These are phyloP conservation scores for Drosophila affinis DNA, from an alignment of 2,888 invertebrate genomes.

Conservation along the genomic window DNA sequence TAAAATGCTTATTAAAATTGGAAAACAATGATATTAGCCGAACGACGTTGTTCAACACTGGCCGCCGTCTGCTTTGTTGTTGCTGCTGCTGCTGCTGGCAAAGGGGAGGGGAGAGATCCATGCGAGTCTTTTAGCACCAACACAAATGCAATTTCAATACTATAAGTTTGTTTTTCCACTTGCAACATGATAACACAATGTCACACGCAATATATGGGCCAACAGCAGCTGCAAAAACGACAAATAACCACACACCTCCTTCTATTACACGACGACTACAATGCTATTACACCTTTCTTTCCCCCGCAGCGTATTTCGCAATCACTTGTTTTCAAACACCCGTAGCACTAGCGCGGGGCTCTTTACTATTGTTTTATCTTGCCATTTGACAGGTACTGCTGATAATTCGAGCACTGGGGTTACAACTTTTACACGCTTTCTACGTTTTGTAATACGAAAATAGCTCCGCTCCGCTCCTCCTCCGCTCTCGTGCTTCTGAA, in stretches of 20 bases:
- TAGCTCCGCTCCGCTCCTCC: constrained; percentile 41
- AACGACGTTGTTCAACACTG: constrained; percentile 66
- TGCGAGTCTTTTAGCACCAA: background rate
- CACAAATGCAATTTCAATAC: constrained; percentile 31
- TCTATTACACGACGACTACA: constrained; percentile 1
- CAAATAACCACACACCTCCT: constrained; percentile 13
- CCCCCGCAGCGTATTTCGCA: constrained; percentile 60
- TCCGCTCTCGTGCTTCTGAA: constrained; percentile 34
- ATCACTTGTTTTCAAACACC: constrained; percentile 53
- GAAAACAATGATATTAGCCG: constrained; percentile 41
- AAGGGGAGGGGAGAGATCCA: background rate
- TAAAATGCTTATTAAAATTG: constrained; percentile 54
- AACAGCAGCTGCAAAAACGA: constrained; percentile 10
- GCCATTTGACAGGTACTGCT: constrained; percentile 3
- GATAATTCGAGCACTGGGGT: constrained; percentile 18
- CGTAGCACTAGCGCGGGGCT: constrained; percentile 1
- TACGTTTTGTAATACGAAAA: constrained; percentile 65
- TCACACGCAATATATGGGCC: background rate
- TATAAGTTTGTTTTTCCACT: constrained; percentile 12
- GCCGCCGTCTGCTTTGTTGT: constrained; percentile 41
- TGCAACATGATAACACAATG: background rate
- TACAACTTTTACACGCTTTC: constrained; percentile 43
- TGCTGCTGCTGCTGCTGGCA: constrained; percentile 13
- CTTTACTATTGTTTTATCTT: constrained; percentile 6
- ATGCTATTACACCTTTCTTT: constrained; percentile 15